Evolutionary conservation across 1,140 invertebrate genomes (phyloP), one percentile per base, ranked within the genome.

Genomic region (Forficula auricularia): DNA sequence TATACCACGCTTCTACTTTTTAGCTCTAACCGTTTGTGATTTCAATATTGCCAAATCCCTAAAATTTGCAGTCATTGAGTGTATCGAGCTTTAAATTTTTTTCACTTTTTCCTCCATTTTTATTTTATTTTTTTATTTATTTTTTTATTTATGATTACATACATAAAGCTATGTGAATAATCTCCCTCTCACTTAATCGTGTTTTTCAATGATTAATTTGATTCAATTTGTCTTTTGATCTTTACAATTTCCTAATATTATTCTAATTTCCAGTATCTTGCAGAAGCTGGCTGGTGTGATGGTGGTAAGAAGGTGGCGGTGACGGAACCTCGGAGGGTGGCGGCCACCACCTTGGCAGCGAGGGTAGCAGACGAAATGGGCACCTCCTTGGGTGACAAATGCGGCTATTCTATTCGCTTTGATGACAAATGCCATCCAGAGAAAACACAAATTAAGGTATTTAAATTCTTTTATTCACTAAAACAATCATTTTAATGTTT

Each of bases 341-440:
- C 92, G 1, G 87, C 86, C 0, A 79, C 91, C 6, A 79, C 87
- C 9, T 66, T 99, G 27, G 90, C 94, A 1, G 73, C 68, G 45
- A 66, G 95, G 34, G 89, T 98, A 10, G 82, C 91, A 0, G 81
- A 91, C 54, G 95, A 99, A 66, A 73, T 73, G 13, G 82, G 80
- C 2, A 73, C 72, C 20, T 55, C 76, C 16, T 59, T 92, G 0
- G 86, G 89, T 1, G 68, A 78, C n/a, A 67, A 72, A 42, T 88
- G 98, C 13, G 95, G 95, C 0, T 98, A 96, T 60, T 72, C 77
- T 1, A 89, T 98, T 45, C 72, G 90, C 20, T 98, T 98, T 65
- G 83, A 94, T 55, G 77, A 90, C 40, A 75, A 75, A 42, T 74
- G 68, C 20, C 71, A 72, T 35, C 48, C 57, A 35, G 58, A 65